Conservation (phyloP, 2,797 vertebrate genomes). For the Sebastes ruberrimus region DNA sequence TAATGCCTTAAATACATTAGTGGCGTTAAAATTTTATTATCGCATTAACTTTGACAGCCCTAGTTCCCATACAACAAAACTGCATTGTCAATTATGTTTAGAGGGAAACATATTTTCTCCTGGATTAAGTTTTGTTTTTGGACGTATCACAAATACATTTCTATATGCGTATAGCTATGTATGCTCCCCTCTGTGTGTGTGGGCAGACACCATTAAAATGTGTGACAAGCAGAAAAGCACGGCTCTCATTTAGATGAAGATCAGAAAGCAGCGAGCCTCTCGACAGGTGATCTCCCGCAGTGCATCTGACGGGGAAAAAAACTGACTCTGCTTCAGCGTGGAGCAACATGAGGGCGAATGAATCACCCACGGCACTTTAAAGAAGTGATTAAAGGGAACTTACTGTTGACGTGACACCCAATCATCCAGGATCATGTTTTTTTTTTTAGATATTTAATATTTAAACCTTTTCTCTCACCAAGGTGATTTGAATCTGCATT, state of each 20-base stretch:
- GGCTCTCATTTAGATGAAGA: slow-evolving; percentile 13
- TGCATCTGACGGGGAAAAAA: neutral
- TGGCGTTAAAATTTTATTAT: too few relatives aligned
- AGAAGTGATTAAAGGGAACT: slow-evolving; percentile 45
- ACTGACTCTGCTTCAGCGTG: neutral
- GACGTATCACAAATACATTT: too few relatives aligned
- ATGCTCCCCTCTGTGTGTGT: too few relatives aligned
- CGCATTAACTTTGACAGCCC: too few relatives aligned
- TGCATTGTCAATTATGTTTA: too few relatives aligned
- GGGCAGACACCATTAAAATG: neutral
- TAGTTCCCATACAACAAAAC: too few relatives aligned
- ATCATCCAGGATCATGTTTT: slow-evolving; percentile 36
- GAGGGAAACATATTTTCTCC: too few relatives aligned
- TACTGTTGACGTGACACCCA: slow-evolving; percentile 36
- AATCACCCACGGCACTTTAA: slow-evolving; percentile 27
- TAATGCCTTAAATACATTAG: too few relatives aligned
- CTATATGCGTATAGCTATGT: neutral
- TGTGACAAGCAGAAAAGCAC: neutral
- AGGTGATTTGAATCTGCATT: slow-evolving; percentile 43
- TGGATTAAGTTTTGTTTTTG: too few relatives aligned
- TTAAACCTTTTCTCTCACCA: slow-evolving; percentile 33
- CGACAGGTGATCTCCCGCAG: slow-evolving; percentile 10
- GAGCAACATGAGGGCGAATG: neutral
- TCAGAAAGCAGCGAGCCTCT: slow-evolving; percentile 1
- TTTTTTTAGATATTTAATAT: slow-evolving; percentile 43